Evolutionary conservation across 92 coral and sea anemone genomes (phyloP), one percentile per base, ranked within the genome.

Genomic region (Epizoanthus scotinus): DNA sequence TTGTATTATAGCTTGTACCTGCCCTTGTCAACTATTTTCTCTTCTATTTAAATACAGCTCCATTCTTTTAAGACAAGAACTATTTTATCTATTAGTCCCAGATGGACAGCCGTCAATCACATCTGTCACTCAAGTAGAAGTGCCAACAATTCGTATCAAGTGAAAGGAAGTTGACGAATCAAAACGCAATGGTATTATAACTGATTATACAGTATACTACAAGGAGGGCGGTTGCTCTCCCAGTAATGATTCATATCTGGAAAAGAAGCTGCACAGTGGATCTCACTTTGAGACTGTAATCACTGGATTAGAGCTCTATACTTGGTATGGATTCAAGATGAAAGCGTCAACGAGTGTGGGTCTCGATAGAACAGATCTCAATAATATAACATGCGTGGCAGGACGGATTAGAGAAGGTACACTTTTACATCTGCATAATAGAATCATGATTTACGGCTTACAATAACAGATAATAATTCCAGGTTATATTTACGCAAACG

Each of bases 261-360:
- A 53, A 24, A 22, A 25, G 63, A 53, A 71, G 7, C 63, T 71
- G 18, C 15, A 17, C 5, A 44, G 27, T 3, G 78, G 78, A 26
- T 26, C 6, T 3, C 26, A 26, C 15, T 15, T 15, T 0, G 63
- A 71, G 28, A 25, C 78, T 18, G 13, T 22, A 24, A 27, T 71
- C 13, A 14, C 63, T 52, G 63, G 26, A 18, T 27, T 71, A 18
- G 28, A 71, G 25, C 14, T 63, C 21, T 54, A 3, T 19, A 71
- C 63, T 27, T 12, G 3, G 13, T 71, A 71, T 27, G 78, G 78
- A 7, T 27, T 71, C 31, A 53, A 26, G 22, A 54, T 71, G 17
- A 71, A 71, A 27, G 78, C 78, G n/a, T 50, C 44, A 25, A 71
- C 63, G 24, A 12, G 20, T 24, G 22, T 71, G 29, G 78, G 78